These are phyloP conservation scores for Leptothorax acervorum DNA, from an alignment of 2,888 invertebrate species.

Conservation along the genomic window DNA sequence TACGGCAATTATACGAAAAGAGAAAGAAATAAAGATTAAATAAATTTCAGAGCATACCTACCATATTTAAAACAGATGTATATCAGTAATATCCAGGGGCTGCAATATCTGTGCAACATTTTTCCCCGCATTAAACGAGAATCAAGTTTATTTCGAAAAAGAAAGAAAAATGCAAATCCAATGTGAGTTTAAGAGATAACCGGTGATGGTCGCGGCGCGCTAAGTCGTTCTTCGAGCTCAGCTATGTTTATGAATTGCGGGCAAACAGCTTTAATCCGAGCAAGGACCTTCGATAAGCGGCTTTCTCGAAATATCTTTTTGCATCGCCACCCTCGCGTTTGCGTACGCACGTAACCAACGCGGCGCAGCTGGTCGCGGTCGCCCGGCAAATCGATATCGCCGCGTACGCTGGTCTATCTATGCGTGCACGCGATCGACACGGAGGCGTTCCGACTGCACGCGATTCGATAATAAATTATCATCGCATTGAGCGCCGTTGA, in stretches of 20 bases:
- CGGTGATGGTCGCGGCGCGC: conserved; percentile 2
- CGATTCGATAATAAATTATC: conserved; percentile 70
- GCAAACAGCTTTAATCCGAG: conserved; percentile 51
- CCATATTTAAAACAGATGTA: conserved; percentile 8
- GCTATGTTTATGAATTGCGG: conserved; percentile 52
- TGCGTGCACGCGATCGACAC: conserved; percentile 63
- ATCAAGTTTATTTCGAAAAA: conserved; percentile 19
- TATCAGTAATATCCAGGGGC: not conserved
- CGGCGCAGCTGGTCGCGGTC: conserved; percentile 43
- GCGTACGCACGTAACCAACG: conserved; percentile 19
- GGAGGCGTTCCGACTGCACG: conserved; percentile 63
- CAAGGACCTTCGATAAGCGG: conserved; percentile 50
- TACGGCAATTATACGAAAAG: not conserved
- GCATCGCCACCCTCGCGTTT: conserved; percentile 40
- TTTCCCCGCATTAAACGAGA: conserved; percentile 36
- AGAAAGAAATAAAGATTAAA: not conserved
- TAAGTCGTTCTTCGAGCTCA: conserved; percentile 40
- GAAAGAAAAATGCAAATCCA: conserved; percentile 39
- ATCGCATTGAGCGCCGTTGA: conserved; percentile 57
- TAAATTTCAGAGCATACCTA: not conserved
- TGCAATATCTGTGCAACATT: conserved; percentile 9
- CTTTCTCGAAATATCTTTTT: conserved; percentile 54
- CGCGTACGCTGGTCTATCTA: conserved; percentile 20
- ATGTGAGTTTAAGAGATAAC: conserved; percentile 33
- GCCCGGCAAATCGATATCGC: conserved; percentile 58